A percentile compares a stretch with the other conserved stretches of the same genome.
These are phyloP conservation scores for Heteromormyrus szaboi DNA, from an alignment of 2,797 vertebrate species.

Conservation along the genomic window DNA sequence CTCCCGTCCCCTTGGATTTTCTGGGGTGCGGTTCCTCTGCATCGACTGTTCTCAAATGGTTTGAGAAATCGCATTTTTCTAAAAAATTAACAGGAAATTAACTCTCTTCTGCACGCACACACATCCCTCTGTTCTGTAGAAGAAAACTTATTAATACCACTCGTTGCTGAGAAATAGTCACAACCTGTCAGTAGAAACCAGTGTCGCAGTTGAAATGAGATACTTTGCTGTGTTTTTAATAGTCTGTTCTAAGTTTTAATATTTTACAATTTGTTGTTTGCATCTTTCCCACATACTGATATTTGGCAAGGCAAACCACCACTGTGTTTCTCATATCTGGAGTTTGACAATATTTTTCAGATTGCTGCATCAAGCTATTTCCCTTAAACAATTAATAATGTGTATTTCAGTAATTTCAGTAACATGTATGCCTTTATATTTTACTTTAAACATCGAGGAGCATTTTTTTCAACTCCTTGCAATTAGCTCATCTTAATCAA, in stretches of 20 bases:
- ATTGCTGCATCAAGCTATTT: not conserved
- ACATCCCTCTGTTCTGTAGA: not conserved
- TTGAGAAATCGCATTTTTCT: not conserved
- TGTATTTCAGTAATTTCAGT: not conserved
- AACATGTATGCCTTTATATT: not conserved
- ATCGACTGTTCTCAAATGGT: not conserved
- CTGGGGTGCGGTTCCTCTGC: not conserved
- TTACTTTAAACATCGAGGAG: not conserved
- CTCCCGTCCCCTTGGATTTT: not conserved
- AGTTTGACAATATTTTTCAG: not conserved
- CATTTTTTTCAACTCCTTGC: not conserved
- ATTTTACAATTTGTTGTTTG: not conserved
- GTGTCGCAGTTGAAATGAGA: not conserved
- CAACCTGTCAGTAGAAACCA: not conserved
- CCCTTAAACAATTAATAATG: not conserved
- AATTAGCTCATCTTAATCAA: not conserved
- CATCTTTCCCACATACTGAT: not conserved
- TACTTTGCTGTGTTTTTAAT: not conserved
- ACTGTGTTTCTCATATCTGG: not conserved
- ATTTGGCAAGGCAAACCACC: not conserved
- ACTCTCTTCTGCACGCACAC: not conserved
- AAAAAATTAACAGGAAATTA: not conserved
- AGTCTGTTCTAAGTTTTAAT: not conserved
- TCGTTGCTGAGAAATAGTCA: not conserved
- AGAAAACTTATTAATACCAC: not conserved